Evolutionary conservation across 2,888 invertebrate species (phyloP).

Genomic region (Caenorhabditis sp.): DNA sequence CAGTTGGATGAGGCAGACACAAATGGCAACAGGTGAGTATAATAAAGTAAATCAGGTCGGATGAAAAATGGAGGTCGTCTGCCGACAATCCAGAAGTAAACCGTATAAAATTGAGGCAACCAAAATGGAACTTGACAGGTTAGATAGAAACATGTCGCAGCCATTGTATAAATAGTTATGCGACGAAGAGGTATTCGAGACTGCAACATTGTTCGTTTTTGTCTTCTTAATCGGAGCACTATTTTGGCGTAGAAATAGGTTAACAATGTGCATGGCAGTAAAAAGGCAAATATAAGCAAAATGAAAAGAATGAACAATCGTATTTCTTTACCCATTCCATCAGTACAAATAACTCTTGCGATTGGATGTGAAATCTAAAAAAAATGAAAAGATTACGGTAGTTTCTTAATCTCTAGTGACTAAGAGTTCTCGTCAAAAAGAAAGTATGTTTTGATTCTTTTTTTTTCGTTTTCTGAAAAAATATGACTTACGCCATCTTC

Average conservation of each 20-base stretch:
- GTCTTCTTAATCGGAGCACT: conserved; percentile 45
- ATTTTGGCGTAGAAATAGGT: conserved; percentile 56
- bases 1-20: conserved; percentile 56
- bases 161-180: conserved; percentile 57
- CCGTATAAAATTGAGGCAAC: conserved; percentile 51
- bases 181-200: conserved; percentile 57
- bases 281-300: conserved; percentile 48
- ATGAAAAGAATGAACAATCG: conserved; percentile 39
- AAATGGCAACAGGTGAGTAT: conserved; percentile 52
- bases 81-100: conserved; percentile 21
- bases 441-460: too few species aligned
- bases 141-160: conserved; percentile 55
- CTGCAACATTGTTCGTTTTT: conserved; percentile 54
- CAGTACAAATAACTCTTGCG: conserved; percentile 43
- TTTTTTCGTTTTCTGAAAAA: background rate
- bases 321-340: conserved; percentile 48
- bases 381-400: background rate
- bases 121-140: conserved; percentile 57
- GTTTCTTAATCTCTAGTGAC: too few species aligned
- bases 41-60: conserved; percentile 33
- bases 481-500: conserved; percentile 22
- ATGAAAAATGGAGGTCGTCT: background rate
- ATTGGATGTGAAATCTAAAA: conserved; percentile 39
- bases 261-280: conserved; percentile 51
- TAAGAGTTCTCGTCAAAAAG: background rate